Evolutionary conservation across 37 sponge, comb jelly and placozoan genomes (phyloP).

Genomic region (Crambe crambe): DNA sequence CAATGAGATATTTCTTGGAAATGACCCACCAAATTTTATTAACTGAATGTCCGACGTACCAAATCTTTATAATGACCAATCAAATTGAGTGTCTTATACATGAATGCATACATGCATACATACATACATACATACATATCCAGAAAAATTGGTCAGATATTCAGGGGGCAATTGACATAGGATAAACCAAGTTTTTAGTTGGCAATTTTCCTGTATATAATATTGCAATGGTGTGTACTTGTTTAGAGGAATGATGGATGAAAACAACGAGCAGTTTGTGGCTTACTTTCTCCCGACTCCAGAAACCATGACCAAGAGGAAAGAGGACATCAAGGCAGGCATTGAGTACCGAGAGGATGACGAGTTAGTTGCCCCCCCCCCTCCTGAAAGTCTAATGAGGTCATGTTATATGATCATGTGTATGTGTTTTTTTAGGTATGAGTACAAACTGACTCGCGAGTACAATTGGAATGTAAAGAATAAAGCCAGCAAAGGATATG

Average conservation of each 20-base stretch:
- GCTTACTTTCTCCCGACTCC: conserved; percentile 94
- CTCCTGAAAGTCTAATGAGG: not conserved
- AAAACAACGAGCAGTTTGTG: conserved; percentile 97
- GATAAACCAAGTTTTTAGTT: not conserved
- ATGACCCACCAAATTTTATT: too few species aligned
- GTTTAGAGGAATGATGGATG: conserved; percentile 97
- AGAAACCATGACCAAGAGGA: conserved; percentile 85
- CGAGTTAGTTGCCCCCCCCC: conserved; percentile 33
- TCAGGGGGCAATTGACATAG: too few species aligned
- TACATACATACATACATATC: too few species aligned
- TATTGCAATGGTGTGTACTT: too few species aligned
- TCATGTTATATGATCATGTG: too few species aligned
- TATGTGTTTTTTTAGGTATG: too few species aligned
- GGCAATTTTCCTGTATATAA: not conserved
- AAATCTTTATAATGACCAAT: too few species aligned
- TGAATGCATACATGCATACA: too few species aligned
- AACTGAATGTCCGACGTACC: too few species aligned
- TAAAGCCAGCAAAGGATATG: conserved; percentile 95
- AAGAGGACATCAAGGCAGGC: conserved; percentile 53
- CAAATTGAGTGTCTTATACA: too few species aligned
- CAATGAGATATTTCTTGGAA: too few species aligned
- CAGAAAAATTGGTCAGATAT: too few species aligned
- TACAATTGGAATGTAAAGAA: conserved; percentile 99
- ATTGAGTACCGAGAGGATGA: conserved; percentile 46
- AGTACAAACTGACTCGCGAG: conserved; percentile 90